Base-by-base conservation (phyloP, 2,888 invertebrate species). In the Nomada flava region DNA sequence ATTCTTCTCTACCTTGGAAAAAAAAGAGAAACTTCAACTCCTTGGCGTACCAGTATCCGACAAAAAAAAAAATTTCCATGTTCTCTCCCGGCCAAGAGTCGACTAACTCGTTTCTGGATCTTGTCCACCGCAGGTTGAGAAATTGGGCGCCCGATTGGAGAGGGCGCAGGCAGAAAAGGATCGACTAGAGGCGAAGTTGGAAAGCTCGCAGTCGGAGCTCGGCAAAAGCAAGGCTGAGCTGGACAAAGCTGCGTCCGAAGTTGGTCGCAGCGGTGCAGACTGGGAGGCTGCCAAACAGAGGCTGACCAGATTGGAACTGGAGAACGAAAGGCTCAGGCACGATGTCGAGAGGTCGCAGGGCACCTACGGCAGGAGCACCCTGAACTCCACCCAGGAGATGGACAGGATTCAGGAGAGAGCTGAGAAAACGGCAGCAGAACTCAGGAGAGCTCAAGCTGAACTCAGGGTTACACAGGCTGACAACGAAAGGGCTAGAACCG, bases 221-320 rank as follows among this genome's bases (percentile, higher is more conserved):
- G 98, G 98, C 65, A 98, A 98, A 94, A 98, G 98, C 83, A 98
- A 98, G 94, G 98, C 98, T 20, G 98, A 98, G 93, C 94, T 98
- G 80, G 98, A 98, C 92, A 98, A 98, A 94, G 97, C 98, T 62
- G 97, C 98, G 9, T 97, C 97, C 87, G 98, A 98, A 94, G 97
- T 97, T 67, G 98, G 98, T 53, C 96, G 98, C 86, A 97, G 97
- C 86, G 97, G 97, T 20, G 97, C 97, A 76, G 98, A 98, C 94
- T 97, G 97, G 97, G 98, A 98, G 92, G 96, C 97, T 80, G 97
- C 97, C 18, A 96, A 97, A 91, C 98, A 98, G 93, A 95, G 97
- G 74, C 94, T 98, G 78, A 97, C 98, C 20, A 96, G 98, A 88
- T 95, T 98, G 26, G 98, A 98, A 93, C 95, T 98, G 88, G 98